Percentiles rank a stretch among this genome's conserved stretches.
Conservation (phyloP, 2,888 invertebrate genomes). For the Cartodere bifasciata region DNA sequence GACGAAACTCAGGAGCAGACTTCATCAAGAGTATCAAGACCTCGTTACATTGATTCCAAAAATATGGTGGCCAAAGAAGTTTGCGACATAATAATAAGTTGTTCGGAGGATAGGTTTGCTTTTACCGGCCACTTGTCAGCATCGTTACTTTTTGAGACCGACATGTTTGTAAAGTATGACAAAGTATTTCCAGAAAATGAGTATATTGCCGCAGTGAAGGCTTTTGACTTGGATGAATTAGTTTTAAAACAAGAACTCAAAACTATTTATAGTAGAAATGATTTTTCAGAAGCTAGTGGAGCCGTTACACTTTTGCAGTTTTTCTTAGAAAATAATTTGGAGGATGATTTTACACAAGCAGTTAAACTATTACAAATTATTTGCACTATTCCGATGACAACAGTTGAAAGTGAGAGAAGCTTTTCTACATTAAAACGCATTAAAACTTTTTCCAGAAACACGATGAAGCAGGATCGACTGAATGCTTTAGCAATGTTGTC, state of each 20-base stretch:
- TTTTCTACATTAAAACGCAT: conserved; percentile 19
- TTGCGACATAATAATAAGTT: conserved; percentile 20
- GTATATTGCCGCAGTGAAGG: conserved; percentile 9
- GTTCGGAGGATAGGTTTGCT: conserved; percentile 17
- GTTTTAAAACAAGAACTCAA: conserved; percentile 17
- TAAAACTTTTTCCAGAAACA: conserved; percentile 19
- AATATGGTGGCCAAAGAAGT: conserved; percentile 17
- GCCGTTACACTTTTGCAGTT: conserved; percentile 8
- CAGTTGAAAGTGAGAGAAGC: conserved; percentile 18
- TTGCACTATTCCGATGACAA: conserved; percentile 21
- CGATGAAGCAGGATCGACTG: conserved; percentile 19
- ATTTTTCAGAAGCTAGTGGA: conserved; percentile 14
- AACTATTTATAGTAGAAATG: conserved; percentile 18
- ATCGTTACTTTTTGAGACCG: conserved; percentile 17
- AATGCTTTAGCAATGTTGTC: conserved; percentile 18
- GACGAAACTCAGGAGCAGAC: no score
- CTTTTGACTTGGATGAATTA: conserved; percentile 17
- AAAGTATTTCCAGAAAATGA: conserved; percentile 15
- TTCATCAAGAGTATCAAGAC: no score
- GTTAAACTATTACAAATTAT: conserved; percentile 20
- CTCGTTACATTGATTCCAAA: no score
- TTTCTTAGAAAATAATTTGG: conserved; percentile 15
- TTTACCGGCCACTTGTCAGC: conserved; percentile 20
- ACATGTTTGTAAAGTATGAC: conserved; percentile 14
- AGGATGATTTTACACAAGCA: conserved; percentile 17